phyloP scores from a whole-genome alignment of 1,140 invertebrate genomes.

The Halyomorpha halys region DNA sequence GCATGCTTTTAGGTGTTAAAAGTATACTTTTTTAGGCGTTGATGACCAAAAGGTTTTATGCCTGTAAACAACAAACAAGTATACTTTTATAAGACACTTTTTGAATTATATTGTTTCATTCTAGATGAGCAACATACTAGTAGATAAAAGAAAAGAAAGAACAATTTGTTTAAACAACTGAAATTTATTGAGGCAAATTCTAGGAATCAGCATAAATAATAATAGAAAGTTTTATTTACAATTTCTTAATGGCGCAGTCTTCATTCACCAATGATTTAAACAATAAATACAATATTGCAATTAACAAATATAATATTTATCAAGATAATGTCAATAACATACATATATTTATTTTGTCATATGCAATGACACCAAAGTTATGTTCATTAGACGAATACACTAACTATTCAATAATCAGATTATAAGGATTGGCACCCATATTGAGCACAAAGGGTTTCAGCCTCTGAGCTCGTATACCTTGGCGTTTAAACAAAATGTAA shows the following conservation, averaged over 20 bases:
- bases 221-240: conserved; percentile 23
- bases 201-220: conserved; percentile 24
- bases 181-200: conserved; percentile 26
- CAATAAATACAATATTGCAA: conserved; percentile 20
- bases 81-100: too few relatives aligned
- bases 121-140: too few relatives aligned
- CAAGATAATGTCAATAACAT: conserved; percentile 14
- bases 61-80: too few relatives aligned
- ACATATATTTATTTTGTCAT: neutral
- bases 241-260: conserved; percentile 19
- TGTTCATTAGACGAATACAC: conserved; percentile 2
- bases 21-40: too few relatives aligned
- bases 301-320: conserved; percentile 17
- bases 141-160: neutral
- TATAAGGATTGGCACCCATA: too few relatives aligned
- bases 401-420: too few relatives aligned
- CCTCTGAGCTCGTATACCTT: too few relatives aligned
- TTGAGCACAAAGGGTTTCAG: too few relatives aligned
- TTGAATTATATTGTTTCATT: too few relatives aligned
- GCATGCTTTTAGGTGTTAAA: too few relatives aligned
- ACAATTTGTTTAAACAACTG: conserved; percentile 14
- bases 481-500: too few relatives aligned
- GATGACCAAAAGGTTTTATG: too few relatives aligned
- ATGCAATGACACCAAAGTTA: conserved; percentile 16
- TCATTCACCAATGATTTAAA: conserved; percentile 17